Evolutionary conservation across 2,113 vertebrate species (phyloP).

Genomic region (Anser cygnoides): DNA sequence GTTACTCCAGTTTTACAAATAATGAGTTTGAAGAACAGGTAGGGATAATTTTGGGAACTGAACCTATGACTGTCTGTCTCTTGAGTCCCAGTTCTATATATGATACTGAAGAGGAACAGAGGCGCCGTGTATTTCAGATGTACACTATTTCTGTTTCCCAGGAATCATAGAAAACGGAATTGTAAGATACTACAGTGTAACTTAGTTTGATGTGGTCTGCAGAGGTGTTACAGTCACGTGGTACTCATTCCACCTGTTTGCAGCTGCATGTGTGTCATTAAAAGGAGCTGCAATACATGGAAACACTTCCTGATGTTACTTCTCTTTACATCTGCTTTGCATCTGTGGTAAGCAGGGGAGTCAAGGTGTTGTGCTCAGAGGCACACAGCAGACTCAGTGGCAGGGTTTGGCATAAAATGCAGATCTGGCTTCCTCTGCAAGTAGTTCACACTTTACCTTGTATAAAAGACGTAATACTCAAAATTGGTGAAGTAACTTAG

Average conservation of each 20-base stretch:
- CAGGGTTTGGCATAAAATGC: neutral
- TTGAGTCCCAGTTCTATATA: neutral
- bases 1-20: accelerated
- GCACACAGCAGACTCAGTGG: neutral
- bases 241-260: neutral
- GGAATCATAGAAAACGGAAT: neutral
- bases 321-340: neutral
- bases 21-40: neutral
- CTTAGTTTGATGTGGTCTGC: neutral
- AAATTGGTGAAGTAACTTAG: neutral
- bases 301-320: neutral
- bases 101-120: neutral
- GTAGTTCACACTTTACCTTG: neutral
- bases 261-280: neutral
- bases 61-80: neutral
- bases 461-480: accelerated
- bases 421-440: neutral
- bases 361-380: neutral
- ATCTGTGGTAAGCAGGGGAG: neutral
- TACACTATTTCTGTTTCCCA: neutral
- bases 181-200: neutral
- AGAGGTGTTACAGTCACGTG: accelerated
- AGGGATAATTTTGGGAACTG: neutral
- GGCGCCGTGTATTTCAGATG: neutral
- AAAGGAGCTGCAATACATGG: neutral